A percentile compares a stretch with the other conserved stretches of the same genome.
phyloP scores from a whole-genome alignment of 1,140 invertebrate genomes.

The Bursaphelenchus mucronatus region DNA sequence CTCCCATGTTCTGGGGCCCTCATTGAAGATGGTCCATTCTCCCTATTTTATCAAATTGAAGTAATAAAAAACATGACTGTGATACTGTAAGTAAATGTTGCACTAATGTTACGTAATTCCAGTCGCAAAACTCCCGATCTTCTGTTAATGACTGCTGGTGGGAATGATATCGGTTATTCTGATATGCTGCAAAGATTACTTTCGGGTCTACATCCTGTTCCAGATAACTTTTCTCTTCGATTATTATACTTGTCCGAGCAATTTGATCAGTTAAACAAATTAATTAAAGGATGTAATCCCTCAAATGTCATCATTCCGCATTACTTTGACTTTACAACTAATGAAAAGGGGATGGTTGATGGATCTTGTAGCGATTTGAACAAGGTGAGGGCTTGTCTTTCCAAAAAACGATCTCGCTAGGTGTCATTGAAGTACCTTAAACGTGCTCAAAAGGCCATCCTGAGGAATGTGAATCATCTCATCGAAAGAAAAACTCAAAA shows the following conservation, averaged over 20 bases:
- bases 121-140: slow-evolving; percentile 23
- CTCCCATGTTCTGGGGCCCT: slow-evolving; percentile 28
- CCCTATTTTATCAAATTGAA: slow-evolving; percentile 18
- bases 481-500: slow-evolving; percentile 16
- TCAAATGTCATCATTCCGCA: slow-evolving; percentile 25
- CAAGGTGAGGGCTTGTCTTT: not conserved
- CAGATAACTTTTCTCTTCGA: slow-evolving; percentile 10
- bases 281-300: slow-evolving; percentile 6
- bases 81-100: not conserved
- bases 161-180: slow-evolving; percentile 30
- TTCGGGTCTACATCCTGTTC: not conserved
- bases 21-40: slow-evolving; percentile 19
- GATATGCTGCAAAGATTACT: slow-evolving; percentile 20
- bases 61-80: not conserved
- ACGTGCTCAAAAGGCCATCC: slow-evolving; percentile 18
- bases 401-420: slow-evolving; percentile 19
- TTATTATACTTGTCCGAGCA: slow-evolving; percentile 25
- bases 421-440: slow-evolving; percentile 6
- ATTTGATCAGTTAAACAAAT: slow-evolving; percentile 17
- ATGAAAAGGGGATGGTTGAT: slow-evolving; percentile 23
- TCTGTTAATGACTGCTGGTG: slow-evolving; percentile 24
- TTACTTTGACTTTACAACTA: slow-evolving; percentile 29
- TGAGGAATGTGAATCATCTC: slow-evolving; percentile 19
- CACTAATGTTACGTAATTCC: not conserved
- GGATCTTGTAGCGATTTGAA: slow-evolving; percentile 18